Evolutionary conservation across 1,140 invertebrate genomes (phyloP).

Genomic region (Trigoniulus corallinus): DNA sequence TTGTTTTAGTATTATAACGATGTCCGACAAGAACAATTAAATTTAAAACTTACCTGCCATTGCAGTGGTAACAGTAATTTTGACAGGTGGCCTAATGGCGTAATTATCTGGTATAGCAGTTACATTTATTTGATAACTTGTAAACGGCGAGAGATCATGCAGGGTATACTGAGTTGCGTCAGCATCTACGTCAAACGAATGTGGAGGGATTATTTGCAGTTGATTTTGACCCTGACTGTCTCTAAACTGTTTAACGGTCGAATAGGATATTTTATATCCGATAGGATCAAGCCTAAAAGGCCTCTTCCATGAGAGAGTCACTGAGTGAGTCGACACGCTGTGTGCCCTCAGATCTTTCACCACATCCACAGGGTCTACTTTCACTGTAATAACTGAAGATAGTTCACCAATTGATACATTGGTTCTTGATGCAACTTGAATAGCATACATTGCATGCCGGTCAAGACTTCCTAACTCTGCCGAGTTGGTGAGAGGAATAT

Average conservation of each 20-base stretch:
- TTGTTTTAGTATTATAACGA: conserved; percentile 1
- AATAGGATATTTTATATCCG: conserved; percentile 79
- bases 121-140: conserved; percentile 86
- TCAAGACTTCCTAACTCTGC: conserved; percentile 80
- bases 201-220: conserved; percentile 57
- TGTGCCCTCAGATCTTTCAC: conserved; percentile 68
- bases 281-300: conserved; percentile 75
- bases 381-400: conserved; percentile 54
- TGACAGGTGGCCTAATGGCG: conserved; percentile 69
- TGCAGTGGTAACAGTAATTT: conserved; percentile 87
- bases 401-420: conserved; percentile 37
- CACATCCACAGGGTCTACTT: conserved; percentile 79
- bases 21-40: not conserved
- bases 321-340: conserved; percentile 37
- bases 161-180: conserved; percentile 51
- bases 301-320: conserved; percentile 74
- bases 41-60: conserved; percentile 45
- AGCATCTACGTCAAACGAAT: conserved; percentile 50
- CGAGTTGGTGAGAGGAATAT: conserved; percentile 67
- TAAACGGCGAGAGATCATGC: conserved; percentile 78
- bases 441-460: conserved; percentile 76
- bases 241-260: conserved; percentile 85
- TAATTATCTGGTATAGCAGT: conserved; percentile 71
- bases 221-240: conserved; percentile 85
- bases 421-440: conserved; percentile 73